phyloP scores from a whole-genome alignment of 2,888 invertebrate species.

The Trachelus troglodyta region DNA sequence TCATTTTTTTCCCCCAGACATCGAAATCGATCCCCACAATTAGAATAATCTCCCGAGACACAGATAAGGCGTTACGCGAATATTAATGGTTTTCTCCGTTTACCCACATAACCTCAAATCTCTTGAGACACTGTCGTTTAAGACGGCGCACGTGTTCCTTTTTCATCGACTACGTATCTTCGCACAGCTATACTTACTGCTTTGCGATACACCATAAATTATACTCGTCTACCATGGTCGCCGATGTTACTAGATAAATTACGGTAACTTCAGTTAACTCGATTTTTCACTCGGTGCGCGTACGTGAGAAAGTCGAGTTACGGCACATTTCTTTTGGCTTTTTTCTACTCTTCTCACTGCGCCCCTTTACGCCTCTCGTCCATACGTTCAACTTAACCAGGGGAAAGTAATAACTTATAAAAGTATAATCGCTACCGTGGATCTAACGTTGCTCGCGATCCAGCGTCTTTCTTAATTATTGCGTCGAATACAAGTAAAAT shows the following conservation, averaged over 20 bases:
- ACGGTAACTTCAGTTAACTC: conserved; percentile 2
- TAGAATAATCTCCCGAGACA: not conserved
- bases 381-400: not conserved
- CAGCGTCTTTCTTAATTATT: conserved; percentile 17
- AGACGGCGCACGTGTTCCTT: not conserved
- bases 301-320: conserved; percentile 4
- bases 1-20: not conserved
- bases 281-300: not conserved
- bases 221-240: not conserved
- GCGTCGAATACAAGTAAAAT: not conserved
- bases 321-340: conserved; percentile 3
- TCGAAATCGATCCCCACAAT: not conserved
- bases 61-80: not conserved
- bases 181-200: conserved; percentile 7
- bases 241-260: conserved; percentile 1
- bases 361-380: not conserved
- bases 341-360: not conserved
- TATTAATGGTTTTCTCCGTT: not conserved
- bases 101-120: not conserved
- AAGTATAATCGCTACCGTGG: conserved; percentile 18
- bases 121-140: not conserved
- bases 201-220: conserved; percentile 8
- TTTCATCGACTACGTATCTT: conserved; percentile 1
- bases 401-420: conserved; percentile 26
- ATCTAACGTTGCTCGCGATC: conserved; percentile 12